Base-by-base conservation (phyloP, 2,888 invertebrate species). In the Aporophyla nigra region DNA sequence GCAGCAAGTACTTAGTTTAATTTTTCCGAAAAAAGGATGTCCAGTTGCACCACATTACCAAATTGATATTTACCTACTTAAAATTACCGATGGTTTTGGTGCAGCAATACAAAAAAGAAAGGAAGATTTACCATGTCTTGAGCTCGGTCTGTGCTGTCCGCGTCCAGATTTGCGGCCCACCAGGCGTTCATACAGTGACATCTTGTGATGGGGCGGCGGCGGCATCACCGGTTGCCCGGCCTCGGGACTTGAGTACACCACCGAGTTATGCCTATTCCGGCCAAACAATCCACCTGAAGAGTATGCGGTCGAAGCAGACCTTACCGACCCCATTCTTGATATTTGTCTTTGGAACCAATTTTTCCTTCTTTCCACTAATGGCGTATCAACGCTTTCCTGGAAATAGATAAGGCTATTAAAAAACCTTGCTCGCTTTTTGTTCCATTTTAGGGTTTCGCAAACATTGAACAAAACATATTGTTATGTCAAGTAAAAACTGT, bases 301-400 rank as follows among this genome's bases (percentile, higher is more conserved):
- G 91, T 98, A 98, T 0, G 98, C 98, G 0, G 98, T 98, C 0
- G 98, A 98, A 2, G 98, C 98, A 56, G 98, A 98, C 46, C 99
- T 97, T 54, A 98, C 98, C 0, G 98, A 98, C 2, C 98, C 98
- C 98, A 99, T 98, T 87, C 98, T 97, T 19, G 98, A 98, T 85
- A 99, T 98, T 92, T 98, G 98, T 66, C 99, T 97, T 87, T 98
- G 98, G 88, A 99, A 98, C 99, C 99, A 99, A 93, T 98, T 98
- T 93, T 98, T 99, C 56, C 98, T 97, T 72, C 98, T 96, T 92
- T 98, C 98, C 27, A 98, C 98, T 90, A 99, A 97, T 14, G 99
- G 99, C 0, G 99, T 99, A 90, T 99, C 99, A 0, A 99, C 99
- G 91, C 99, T 98, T 95, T 99, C 98, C 98, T 98, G 93, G 46